Conservation (phyloP, 2,113 vertebrate genomes). For the Orycteropus afer region DNA sequence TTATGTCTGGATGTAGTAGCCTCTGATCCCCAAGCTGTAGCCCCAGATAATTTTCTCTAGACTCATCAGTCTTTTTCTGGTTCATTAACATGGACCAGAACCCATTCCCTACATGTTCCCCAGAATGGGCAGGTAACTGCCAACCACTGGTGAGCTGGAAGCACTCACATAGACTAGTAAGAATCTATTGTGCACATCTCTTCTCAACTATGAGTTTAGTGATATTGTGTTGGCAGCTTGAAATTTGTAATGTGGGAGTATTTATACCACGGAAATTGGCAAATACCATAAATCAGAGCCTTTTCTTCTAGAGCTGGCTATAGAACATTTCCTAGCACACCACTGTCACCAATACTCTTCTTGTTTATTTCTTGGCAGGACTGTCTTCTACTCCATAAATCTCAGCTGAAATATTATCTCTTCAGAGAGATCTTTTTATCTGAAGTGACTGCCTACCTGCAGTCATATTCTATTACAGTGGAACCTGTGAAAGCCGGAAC, state of each 20-base stretch:
- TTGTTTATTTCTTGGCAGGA: conserved; percentile 1
- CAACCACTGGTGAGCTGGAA: background rate
- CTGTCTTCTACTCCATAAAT: background rate
- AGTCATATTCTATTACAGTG: background rate
- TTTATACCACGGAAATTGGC: conserved; percentile 57
- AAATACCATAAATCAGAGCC: conserved; percentile 30
- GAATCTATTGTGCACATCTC: background rate
- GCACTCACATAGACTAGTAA: background rate
- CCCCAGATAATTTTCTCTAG: background rate
- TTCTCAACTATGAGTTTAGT: background rate
- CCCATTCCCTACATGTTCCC: background rate
- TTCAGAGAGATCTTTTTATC: conserved; percentile 1
- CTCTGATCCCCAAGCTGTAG: background rate
- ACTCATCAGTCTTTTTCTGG: background rate
- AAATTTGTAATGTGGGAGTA: background rate
- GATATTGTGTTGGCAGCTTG: background rate
- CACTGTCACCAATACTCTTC: background rate
- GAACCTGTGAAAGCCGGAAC: background rate
- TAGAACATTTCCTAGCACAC: conserved; percentile 5
- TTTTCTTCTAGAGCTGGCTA: background rate
- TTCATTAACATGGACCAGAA: background rate
- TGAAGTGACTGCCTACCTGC: background rate
- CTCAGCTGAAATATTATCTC: conserved; percentile 29
- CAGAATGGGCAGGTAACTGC: background rate
- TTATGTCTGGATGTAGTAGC: background rate